Conservation (phyloP, 1,140 invertebrate genomes). For the Druon quercuslanigerum region DNA sequence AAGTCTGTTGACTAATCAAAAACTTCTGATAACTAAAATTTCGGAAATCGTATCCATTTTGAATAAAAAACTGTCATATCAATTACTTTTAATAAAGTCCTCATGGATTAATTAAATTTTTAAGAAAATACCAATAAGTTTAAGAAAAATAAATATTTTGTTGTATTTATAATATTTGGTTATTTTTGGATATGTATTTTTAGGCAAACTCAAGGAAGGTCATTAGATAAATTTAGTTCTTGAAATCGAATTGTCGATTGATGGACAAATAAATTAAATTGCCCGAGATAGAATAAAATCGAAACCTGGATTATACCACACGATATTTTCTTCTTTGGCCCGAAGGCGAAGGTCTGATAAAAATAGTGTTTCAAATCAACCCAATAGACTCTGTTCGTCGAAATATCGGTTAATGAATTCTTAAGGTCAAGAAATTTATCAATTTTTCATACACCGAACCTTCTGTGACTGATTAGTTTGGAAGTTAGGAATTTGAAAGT, state of each 20-base stretch:
- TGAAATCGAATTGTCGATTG: neutral
- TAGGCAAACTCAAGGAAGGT: neutral
- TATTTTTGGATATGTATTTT: neutral
- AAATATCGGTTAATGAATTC: constrained; percentile 1
- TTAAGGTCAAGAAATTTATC: neutral
- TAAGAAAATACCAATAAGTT: no score
- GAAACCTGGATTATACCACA: neutral
- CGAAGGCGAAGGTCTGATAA: constrained; percentile 20
- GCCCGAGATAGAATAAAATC: neutral
- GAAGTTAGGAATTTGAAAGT: neutral
- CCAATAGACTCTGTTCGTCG: neutral
- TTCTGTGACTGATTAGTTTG: neutral
- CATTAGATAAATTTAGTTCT: neutral
- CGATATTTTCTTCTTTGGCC: neutral
- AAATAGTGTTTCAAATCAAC: neutral
- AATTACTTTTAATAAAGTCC: no score
- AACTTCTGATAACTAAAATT: neutral
- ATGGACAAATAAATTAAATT: neutral
- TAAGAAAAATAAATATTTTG: no score
- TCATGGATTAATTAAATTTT: no score
- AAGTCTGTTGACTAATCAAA: neutral
- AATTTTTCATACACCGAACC: neutral
- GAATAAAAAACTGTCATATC: neutral
- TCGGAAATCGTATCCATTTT: neutral
- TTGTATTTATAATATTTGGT: neutral